A percentile compares a stretch with the other conserved stretches of the same genome.
Evolutionary conservation across 2,113 vertebrate genomes (phyloP).

Genomic region (Corvus cornix): DNA sequence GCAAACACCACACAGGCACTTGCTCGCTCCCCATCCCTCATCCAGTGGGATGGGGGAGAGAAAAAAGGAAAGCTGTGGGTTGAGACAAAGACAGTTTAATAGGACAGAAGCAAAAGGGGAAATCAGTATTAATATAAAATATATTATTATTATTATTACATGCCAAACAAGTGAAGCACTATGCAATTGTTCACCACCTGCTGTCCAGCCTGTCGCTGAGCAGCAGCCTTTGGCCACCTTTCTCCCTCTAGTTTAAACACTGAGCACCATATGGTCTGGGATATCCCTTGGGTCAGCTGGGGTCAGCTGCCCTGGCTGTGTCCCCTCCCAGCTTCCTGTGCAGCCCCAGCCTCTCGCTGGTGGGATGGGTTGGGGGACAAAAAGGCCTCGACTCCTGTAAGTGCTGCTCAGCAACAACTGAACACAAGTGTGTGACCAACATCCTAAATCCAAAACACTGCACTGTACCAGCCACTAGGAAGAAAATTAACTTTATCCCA

Average conservation of each 20-base stretch:
- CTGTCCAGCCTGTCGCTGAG: not conserved
- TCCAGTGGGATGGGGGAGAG: not conserved
- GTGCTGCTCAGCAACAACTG: not conserved
- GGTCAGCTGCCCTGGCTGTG: not conserved
- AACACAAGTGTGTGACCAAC: not conserved
- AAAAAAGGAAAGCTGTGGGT: not conserved
- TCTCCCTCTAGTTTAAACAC: not conserved
- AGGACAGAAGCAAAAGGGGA: not conserved
- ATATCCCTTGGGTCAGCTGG: not conserved
- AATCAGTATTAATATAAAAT: fast-evolving
- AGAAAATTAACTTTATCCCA: not conserved
- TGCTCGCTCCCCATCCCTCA: not conserved
- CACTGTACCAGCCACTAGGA: not conserved
- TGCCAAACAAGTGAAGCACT: not conserved
- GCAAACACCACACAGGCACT: not conserved
- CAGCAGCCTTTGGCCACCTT: not conserved
- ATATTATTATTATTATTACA: too few species aligned
- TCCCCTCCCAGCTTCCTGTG: not conserved
- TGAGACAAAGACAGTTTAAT: not conserved
- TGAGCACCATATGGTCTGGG: too few species aligned
- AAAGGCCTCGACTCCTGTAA: not conserved
- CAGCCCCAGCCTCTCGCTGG: not conserved
- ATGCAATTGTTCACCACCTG: not conserved
- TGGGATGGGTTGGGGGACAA: not conserved
- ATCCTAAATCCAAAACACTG: not conserved